These are phyloP conservation scores for Varanus komodoensis DNA, from an alignment of 2,113 vertebrate species.

Conservation along the genomic window DNA sequence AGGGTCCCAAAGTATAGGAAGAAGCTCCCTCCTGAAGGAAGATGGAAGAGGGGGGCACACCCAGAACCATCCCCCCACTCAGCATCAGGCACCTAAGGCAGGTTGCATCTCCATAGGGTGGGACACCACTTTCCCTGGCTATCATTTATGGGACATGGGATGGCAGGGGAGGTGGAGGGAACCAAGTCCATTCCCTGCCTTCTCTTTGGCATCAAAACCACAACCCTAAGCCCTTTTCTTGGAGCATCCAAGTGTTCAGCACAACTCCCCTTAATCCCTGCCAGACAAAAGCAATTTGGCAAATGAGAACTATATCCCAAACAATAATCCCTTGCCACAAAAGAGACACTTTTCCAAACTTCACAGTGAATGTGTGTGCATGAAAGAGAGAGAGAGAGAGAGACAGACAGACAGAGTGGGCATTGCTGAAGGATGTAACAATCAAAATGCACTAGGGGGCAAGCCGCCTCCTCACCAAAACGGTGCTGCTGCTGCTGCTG, in stretches of 20 bases:
- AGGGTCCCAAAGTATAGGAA: not conserved
- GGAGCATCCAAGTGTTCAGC: not conserved
- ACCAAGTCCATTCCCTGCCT: not conserved
- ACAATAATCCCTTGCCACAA: not conserved
- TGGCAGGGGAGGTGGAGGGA: constrained; percentile 1
- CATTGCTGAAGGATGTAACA: not conserved
- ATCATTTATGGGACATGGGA: not conserved
- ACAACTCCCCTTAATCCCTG: not conserved
- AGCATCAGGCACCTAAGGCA: not conserved
- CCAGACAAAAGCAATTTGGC: constrained; percentile 48
- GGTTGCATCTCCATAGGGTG: not conserved
- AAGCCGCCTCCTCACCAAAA: constrained; percentile 5
- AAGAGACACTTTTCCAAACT: constrained; percentile 31
- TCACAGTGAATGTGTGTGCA: constrained; percentile 50
- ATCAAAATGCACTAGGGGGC: not conserved
- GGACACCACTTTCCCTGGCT: not conserved
- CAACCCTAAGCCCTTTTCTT: not conserved
- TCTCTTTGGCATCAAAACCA: constrained; percentile 42
- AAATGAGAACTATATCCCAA: constrained; percentile 48
- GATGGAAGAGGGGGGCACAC: not conserved
- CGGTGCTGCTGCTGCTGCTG: not conserved
- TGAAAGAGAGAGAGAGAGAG: not conserved
- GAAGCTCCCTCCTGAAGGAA: not conserved
- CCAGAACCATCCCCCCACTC: not conserved
- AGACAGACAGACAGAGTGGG: not conserved